phyloP scores from a whole-genome alignment of 2,888 invertebrate genomes.

The Caenorhabditis drosophilae region DNA sequence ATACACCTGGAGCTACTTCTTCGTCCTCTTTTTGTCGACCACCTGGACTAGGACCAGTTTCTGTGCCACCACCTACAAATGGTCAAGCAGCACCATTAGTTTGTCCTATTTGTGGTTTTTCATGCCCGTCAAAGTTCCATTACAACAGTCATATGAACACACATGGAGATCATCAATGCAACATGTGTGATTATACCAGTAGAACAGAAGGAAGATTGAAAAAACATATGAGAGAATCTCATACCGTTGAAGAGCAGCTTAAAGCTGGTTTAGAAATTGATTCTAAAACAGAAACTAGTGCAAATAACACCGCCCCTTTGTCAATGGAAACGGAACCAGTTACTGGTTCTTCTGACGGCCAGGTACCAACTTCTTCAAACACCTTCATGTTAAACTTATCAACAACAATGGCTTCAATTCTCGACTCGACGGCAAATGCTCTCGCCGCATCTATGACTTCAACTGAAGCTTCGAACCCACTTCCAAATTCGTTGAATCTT shows the following conservation, averaged over 20 bases:
- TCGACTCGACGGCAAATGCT: conserved; percentile 46
- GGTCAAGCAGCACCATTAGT: conserved; percentile 45
- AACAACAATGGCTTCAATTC: conserved; percentile 53
- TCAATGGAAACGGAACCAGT: conserved; percentile 5
- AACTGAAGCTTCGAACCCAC: conserved; percentile 9
- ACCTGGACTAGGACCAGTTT: conserved; percentile 53
- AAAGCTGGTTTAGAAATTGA: conserved; percentile 66
- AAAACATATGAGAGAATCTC: conserved; percentile 73
- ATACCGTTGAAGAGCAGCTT: conserved; percentile 70
- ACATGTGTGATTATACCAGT: conserved; percentile 74
- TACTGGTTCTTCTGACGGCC: too few relatives aligned
- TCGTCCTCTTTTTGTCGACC: conserved; percentile 54
- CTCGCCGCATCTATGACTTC: conserved; percentile 22
- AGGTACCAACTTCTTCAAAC: conserved; percentile 9
- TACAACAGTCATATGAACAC: conserved; percentile 74
- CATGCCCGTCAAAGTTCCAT: conserved; percentile 70
- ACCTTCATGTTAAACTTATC: conserved; percentile 32
- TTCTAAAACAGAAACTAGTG: conserved; percentile 19
- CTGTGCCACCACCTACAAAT: conserved; percentile 39
- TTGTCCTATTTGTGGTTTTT: conserved; percentile 72
- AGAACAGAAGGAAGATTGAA: conserved; percentile 70
- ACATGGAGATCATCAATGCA: conserved; percentile 74
- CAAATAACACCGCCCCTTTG: neutral
- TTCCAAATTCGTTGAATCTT: conserved; percentile 14
- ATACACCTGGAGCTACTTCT: conserved; percentile 10